Evolutionary conservation across 2,888 invertebrate species (phyloP).

Genomic region (Sphecodes monilicornis): DNA sequence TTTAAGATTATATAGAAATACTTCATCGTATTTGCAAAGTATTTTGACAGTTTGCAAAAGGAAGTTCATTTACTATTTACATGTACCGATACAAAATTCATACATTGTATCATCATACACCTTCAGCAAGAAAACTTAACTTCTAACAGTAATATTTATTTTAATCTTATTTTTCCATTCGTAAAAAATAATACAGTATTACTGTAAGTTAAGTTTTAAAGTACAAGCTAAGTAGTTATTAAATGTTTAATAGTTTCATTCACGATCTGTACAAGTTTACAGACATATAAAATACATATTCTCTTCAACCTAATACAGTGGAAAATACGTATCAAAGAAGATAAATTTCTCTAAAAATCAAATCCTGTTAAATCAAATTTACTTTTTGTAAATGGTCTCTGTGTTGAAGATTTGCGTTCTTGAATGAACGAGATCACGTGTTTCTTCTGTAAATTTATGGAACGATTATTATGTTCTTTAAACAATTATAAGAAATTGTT

Average conservation of each 20-base stretch:
- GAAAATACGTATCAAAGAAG: conserved; percentile 1
- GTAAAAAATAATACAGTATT: conserved; percentile 26
- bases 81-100: conserved; percentile 38
- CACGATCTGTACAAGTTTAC: conserved; percentile 47
- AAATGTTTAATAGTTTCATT: conserved; percentile 15
- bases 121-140: conserved; percentile 22
- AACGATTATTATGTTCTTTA: conserved; percentile 12
- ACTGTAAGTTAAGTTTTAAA: conserved; percentile 15
- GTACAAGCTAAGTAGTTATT: conserved; percentile 25
- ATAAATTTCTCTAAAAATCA: conserved; percentile 27
- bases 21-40: conserved; percentile 24
- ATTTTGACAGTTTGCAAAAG: conserved; percentile 24
- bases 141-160: conserved; percentile 20
- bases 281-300: conserved; percentile 39
- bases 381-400: conserved; percentile 14
- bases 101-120: conserved; percentile 34
- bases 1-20: conserved; percentile 25
- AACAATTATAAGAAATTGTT: conserved; percentile 8
- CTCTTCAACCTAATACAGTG: conserved; percentile 18
- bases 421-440: background rate
- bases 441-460: conserved; percentile 11
- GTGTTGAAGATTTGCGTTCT: background rate
- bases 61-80: conserved; percentile 51
- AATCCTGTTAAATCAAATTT: conserved; percentile 19
- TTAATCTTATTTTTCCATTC: background rate